These are phyloP conservation scores for Microctonus hyperodae DNA, from an alignment of 2,888 invertebrate species.

Conservation along the genomic window DNA sequence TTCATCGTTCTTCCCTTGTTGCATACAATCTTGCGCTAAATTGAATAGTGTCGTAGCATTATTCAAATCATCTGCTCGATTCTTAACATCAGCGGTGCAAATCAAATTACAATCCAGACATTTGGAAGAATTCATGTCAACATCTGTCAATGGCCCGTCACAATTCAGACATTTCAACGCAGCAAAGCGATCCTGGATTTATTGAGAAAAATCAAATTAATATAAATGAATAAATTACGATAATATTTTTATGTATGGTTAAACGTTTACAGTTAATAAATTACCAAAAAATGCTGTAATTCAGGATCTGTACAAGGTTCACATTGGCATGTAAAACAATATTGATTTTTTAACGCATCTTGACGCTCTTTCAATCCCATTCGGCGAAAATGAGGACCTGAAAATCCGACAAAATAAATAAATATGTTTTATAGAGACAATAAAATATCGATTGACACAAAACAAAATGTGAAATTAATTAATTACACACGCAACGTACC, in stretches of 20 bases:
- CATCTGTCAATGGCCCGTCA: slow-evolving; percentile 49
- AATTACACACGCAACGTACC: slow-evolving; percentile 61
- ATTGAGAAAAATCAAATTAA: slow-evolving; percentile 15
- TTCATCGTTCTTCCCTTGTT: slow-evolving; percentile 47
- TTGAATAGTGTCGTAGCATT: slow-evolving; percentile 53
- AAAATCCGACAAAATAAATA: slow-evolving; percentile 26
- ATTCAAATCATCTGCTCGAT: slow-evolving; percentile 51
- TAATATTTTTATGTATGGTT: too few relatives aligned
- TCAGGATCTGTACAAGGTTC: slow-evolving; percentile 68
- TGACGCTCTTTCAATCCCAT: slow-evolving; percentile 70
- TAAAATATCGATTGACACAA: neutral
- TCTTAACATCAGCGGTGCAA: slow-evolving; percentile 31
- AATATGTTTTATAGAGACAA: neutral
- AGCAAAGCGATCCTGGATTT: slow-evolving; percentile 60
- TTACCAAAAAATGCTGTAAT: slow-evolving; percentile 50
- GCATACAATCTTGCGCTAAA: slow-evolving; percentile 41
- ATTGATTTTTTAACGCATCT: slow-evolving; percentile 71
- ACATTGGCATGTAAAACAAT: slow-evolving; percentile 83
- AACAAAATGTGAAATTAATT: slow-evolving; percentile 1
- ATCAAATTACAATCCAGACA: slow-evolving; percentile 54
- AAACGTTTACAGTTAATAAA: neutral
- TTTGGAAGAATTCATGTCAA: slow-evolving; percentile 46
- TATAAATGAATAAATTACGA: neutral
- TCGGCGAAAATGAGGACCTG: slow-evolving; percentile 74
- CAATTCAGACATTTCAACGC: slow-evolving; percentile 62